Evolutionary conservation across 2,888 invertebrate genomes (phyloP).

Genomic region (Xestoiulus laeticollis): DNA sequence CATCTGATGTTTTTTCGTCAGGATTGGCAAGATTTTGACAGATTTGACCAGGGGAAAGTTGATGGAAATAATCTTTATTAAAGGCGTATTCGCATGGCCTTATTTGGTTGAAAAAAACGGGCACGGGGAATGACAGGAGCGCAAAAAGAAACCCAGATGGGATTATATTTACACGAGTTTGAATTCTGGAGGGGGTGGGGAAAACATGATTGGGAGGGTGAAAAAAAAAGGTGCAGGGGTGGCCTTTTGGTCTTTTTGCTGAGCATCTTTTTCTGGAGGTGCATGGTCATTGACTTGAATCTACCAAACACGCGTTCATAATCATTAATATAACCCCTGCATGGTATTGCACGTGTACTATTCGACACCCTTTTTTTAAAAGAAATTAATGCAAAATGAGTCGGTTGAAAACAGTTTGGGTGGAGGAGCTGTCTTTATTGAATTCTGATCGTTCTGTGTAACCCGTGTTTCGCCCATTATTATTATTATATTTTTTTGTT

Average conservation of each 20-base stretch:
- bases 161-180: background rate
- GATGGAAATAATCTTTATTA: conserved; percentile 26
- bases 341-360: background rate
- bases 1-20: background rate
- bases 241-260: background rate
- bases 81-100: background rate
- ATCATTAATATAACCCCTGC: conserved; percentile 24
- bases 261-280: background rate
- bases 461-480: conserved; percentile 26
- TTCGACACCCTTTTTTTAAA: background rate
- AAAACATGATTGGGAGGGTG: background rate
- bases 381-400: conserved; percentile 26
- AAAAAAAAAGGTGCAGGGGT: background rate
- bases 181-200: background rate
- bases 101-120: background rate
- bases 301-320: background rate
- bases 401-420: background rate
- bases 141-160: conserved; percentile 26
- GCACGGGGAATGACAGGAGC: conserved; percentile 1
- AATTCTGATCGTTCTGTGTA: background rate
- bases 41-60: background rate
- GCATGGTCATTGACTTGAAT: conserved; percentile 18
- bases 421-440: conserved; percentile 26
- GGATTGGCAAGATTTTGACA: conserved; percentile 8
- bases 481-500: background rate